Evolutionary conservation across 2,888 invertebrate genomes (phyloP).

Genomic region (Drosophila neonasuta): DNA sequence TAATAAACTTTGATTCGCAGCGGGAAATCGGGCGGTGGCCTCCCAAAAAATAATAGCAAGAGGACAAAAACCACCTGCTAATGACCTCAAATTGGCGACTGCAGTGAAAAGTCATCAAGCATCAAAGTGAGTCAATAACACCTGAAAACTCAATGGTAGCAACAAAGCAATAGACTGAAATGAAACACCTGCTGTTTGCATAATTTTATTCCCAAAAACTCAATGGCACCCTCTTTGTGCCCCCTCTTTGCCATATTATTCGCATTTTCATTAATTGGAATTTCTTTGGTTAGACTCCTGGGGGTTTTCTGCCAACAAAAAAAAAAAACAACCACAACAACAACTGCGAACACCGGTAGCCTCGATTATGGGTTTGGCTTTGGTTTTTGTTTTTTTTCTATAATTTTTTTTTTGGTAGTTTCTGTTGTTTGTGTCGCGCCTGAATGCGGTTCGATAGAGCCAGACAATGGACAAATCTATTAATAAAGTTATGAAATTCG

Average conservation of each 20-base stretch:
- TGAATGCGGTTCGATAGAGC: constrained; percentile 62
- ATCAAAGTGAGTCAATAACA: constrained; percentile 37
- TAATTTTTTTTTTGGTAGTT: background rate
- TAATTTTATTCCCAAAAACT: constrained; percentile 48
- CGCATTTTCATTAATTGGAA: constrained; percentile 74
- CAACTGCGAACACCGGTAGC: constrained; percentile 53
- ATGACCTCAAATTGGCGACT: constrained; percentile 68
- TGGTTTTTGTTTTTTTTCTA: constrained; percentile 17
- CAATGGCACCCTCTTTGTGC: background rate
- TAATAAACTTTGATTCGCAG: constrained; percentile 51
- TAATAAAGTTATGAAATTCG: constrained; percentile 73
- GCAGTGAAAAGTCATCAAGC: constrained; percentile 56
- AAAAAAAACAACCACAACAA: constrained; percentile 32
- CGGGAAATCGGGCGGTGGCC: background rate
- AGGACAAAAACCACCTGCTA: constrained; percentile 60
- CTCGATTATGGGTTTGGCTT: constrained; percentile 27
- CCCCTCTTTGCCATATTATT: constrained; percentile 36
- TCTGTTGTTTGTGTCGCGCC: constrained; percentile 65
- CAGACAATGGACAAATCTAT: constrained; percentile 66
- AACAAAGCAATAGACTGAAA: constrained; percentile 25
- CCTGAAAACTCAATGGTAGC: constrained; percentile 4
- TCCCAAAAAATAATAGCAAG: constrained; percentile 13
- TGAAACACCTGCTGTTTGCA: constrained; percentile 74
- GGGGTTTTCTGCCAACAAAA: constrained; percentile 18
- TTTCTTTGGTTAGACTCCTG: constrained; percentile 61